Evolutionary conservation across 1,140 invertebrate species (phyloP).

Genomic region (Manduca sexta): DNA sequence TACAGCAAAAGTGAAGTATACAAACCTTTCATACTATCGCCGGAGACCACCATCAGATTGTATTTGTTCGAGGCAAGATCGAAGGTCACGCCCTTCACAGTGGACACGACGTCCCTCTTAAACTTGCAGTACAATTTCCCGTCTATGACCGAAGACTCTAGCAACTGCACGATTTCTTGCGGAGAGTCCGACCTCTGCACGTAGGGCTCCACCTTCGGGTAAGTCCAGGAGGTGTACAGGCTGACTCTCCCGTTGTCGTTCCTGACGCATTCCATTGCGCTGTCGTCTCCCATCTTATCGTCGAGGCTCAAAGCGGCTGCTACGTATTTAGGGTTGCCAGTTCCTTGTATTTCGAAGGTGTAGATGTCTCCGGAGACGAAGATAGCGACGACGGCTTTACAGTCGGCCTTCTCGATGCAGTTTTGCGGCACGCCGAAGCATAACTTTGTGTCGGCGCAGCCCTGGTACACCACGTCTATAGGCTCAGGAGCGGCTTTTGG

Average conservation of each 20-base stretch:
- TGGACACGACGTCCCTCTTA: constrained; percentile 77
- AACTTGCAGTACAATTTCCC: constrained; percentile 85
- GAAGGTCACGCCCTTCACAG: constrained; percentile 77
- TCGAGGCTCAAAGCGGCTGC: constrained; percentile 84
- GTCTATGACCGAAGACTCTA: constrained; percentile 77
- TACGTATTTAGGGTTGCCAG: constrained; percentile 78
- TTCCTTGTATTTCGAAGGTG: constrained; percentile 79
- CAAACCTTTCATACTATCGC: constrained; percentile 75
- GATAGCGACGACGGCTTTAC: constrained; percentile 80
- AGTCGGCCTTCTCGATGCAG: constrained; percentile 79
- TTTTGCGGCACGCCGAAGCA: constrained; percentile 85
- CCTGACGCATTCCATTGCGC: constrained; percentile 87
- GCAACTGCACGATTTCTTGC: constrained; percentile 78
- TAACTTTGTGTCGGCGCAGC: constrained; percentile 82
- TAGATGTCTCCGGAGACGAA: constrained; percentile 80
- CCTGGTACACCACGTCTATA: constrained; percentile 81
- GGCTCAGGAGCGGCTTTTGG: constrained; percentile 38
- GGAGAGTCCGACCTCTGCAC: constrained; percentile 73
- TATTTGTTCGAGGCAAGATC: constrained; percentile 83
- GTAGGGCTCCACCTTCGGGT: constrained; percentile 58
- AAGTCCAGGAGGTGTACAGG: constrained; percentile 81
- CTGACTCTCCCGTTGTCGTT: constrained; percentile 76
- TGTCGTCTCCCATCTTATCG: constrained; percentile 87
- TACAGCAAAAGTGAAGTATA: background rate
- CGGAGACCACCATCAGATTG: constrained; percentile 83